Conservation (phyloP, 1,140 invertebrate genomes). For the Drosophila sturtevanti region DNA sequence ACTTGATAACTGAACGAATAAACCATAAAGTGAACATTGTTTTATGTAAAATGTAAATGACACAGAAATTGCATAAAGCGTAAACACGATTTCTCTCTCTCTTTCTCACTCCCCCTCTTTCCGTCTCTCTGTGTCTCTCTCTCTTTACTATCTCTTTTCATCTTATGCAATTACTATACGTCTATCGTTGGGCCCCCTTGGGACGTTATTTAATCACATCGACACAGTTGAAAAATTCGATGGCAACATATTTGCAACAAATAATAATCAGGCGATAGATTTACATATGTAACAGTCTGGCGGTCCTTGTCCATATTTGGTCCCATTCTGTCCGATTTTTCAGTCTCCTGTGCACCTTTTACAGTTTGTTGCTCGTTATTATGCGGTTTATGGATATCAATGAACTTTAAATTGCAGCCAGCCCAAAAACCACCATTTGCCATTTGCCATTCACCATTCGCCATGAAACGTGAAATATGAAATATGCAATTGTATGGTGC, state of each 20-base stretch:
- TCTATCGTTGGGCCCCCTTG: neutral
- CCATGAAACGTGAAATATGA: conserved; percentile 55
- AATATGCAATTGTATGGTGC: conserved; percentile 73
- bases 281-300: conserved; percentile 42
- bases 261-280: conserved; percentile 64
- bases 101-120: neutral
- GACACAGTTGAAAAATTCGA: conserved; percentile 24
- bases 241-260: conserved; percentile 68
- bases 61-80: conserved; percentile 60
- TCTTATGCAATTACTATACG: too few species aligned
- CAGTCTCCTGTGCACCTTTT: neutral
- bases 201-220: conserved; percentile 45
- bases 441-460: conserved; percentile 13
- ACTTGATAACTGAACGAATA: conserved; percentile 31
- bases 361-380: conserved; percentile 10
- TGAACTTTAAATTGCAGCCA: conserved; percentile 76
- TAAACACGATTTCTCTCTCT: conserved; percentile 27
- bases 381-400: conserved; percentile 78
- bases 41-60: conserved; percentile 77
- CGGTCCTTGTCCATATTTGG: conserved; percentile 5
- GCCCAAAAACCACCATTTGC: conserved; percentile 6
- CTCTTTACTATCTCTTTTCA: neutral
- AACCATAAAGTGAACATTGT: conserved; percentile 52
- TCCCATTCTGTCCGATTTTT: neutral
- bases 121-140: neutral